Conservation (phyloP, 2,797 vertebrate genomes). For the Pseudomugil gertrudae region DNA sequence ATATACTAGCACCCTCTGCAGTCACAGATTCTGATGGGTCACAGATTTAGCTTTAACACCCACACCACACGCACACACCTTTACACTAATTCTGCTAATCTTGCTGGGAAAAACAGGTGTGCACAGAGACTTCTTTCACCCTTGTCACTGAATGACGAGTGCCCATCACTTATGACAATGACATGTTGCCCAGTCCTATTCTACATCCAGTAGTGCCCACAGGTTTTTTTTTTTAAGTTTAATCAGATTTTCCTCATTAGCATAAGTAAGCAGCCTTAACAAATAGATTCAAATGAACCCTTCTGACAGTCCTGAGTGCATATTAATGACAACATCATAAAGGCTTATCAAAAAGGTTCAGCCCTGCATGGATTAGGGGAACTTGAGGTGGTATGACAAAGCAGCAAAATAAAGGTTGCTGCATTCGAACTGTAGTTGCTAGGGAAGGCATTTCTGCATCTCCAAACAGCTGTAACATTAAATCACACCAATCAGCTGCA, state of each 20-base stretch:
- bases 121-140: too few species aligned
- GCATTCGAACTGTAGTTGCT: slow-evolving; percentile 20
- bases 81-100: too few species aligned
- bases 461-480: slow-evolving; percentile 20
- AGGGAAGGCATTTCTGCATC: slow-evolving; percentile 15
- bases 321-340: slow-evolving; percentile 45
- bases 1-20: too few species aligned
- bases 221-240: slow-evolving; percentile 12
- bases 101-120: too few species aligned
- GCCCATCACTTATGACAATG: too few species aligned
- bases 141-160: too few species aligned
- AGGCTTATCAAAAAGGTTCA: slow-evolving; percentile 35
- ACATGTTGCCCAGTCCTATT: neutral
- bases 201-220: neutral
- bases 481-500: slow-evolving; percentile 31
- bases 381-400: slow-evolving; percentile 23
- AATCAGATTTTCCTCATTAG: slow-evolving; percentile 37
- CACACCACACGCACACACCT: too few species aligned
- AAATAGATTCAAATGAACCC: slow-evolving; percentile 29
- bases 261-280: slow-evolving; percentile 10
- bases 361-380: slow-evolving; percentile 12
- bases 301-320: slow-evolving; percentile 25
- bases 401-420: slow-evolving; percentile 7
- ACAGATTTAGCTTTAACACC: too few species aligned
- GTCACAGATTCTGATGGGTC: too few species aligned